Conservation (phyloP, 2,888 invertebrate genomes). For the Aphidoletes aphidimyza region DNA sequence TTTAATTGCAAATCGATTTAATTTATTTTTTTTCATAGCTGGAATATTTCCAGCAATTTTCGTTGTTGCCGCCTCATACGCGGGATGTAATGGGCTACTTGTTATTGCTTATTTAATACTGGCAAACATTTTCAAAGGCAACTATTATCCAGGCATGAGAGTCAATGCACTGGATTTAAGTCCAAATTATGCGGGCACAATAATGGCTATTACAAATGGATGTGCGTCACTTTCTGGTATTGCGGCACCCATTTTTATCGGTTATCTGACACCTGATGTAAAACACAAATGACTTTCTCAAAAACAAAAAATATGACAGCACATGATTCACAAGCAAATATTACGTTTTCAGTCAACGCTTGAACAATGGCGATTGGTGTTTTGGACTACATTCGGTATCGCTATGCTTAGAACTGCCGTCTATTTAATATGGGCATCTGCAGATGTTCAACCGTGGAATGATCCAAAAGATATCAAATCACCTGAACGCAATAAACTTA, state of each 20-base stretch:
- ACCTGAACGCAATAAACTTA: neutral
- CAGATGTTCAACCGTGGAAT: constrained; percentile 82
- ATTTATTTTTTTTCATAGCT: constrained; percentile 65
- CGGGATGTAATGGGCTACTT: constrained; percentile 72
- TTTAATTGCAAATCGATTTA: too few species aligned
- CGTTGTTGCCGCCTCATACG: constrained; percentile 76
- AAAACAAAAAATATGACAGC: neutral
- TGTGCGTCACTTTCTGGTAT: constrained; percentile 79
- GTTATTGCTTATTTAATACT: constrained; percentile 74
- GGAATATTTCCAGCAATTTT: constrained; percentile 76
- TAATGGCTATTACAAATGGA: constrained; percentile 78
- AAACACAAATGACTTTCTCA: too few species aligned
- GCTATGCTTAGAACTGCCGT: constrained; percentile 75
- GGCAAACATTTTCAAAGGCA: constrained; percentile 77
- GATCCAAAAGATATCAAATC: constrained; percentile 62
- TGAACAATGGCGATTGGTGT: constrained; percentile 80
- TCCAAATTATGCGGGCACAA: constrained; percentile 74
- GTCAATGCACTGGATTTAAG: constrained; percentile 76
- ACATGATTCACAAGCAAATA: neutral
- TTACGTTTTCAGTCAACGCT: constrained; percentile 70
- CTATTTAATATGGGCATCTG: constrained; percentile 78
- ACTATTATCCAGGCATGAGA: constrained; percentile 78
- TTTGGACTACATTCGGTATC: constrained; percentile 81
- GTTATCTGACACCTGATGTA: constrained; percentile 60
- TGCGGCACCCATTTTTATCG: constrained; percentile 75